A percentile compares a stretch with the other conserved stretches of the same genome.
phyloP scores from a whole-genome alignment of 2,888 invertebrate species.

The Drosophila imparisetae region DNA sequence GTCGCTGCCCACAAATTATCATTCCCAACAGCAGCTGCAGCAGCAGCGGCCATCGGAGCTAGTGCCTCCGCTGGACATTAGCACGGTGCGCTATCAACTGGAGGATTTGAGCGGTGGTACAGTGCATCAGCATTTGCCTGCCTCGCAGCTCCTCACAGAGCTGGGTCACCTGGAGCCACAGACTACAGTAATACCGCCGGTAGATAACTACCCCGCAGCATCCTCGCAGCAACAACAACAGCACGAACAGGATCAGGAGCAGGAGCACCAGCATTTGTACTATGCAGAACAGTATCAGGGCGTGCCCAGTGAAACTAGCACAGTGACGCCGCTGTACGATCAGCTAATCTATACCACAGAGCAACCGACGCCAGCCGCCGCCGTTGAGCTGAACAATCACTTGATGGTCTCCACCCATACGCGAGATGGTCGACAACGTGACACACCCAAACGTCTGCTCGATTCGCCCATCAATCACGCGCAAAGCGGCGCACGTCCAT shows the following conservation, averaged over 20 bases:
- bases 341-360: constrained; percentile 48
- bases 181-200: constrained; percentile 60
- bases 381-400: constrained; percentile 64
- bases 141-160: constrained; percentile 80
- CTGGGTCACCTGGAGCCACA: constrained; percentile 56
- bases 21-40: constrained; percentile 5
- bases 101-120: constrained; percentile 69
- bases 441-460: constrained; percentile 85
- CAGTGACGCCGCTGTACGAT: constrained; percentile 36
- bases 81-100: constrained; percentile 73
- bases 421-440: constrained; percentile 65
- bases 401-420: constrained; percentile 35
- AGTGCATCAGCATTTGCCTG: constrained; percentile 76
- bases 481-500: constrained; percentile 81
- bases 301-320: constrained; percentile 39
- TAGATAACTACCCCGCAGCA: constrained; percentile 75
- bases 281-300: constrained; percentile 48
- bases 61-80: constrained; percentile 48
- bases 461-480: constrained; percentile 86
- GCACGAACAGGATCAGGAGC: constrained; percentile 32
- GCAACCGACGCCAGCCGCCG: constrained; percentile 32
- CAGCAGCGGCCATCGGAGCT: constrained; percentile 10
- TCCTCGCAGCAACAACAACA: constrained; percentile 72
- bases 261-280: constrained; percentile 1
- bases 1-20: constrained; percentile 72